phyloP scores from a whole-genome alignment of 2,113 vertebrate genomes.

The Alligator sinensis region DNA sequence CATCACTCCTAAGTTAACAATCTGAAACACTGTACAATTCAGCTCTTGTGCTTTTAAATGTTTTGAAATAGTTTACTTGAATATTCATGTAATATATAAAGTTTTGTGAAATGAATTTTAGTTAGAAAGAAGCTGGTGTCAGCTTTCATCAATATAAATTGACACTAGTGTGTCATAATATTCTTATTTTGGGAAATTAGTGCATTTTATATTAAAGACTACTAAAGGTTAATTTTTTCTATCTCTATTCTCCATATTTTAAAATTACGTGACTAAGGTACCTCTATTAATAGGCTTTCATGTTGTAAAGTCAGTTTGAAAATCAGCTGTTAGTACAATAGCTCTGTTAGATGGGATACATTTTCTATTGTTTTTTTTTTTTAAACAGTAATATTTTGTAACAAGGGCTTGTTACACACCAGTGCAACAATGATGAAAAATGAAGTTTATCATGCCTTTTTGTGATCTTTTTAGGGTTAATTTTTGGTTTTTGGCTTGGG shows the following conservation, averaged over 20 bases:
- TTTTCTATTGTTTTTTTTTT: conserved; percentile 67
- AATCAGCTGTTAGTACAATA: conserved; percentile 70
- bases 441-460: conserved; percentile 59
- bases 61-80: conserved; percentile 78
- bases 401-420: conserved; percentile 75
- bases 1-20: conserved; percentile 62
- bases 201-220: conserved; percentile 78
- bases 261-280: conserved; percentile 67
- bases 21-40: conserved; percentile 73
- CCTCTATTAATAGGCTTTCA: conserved; percentile 72
- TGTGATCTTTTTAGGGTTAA: conserved; percentile 53
- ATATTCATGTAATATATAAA: conserved; percentile 78
- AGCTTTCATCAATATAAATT: conserved; percentile 70
- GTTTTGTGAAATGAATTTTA: conserved; percentile 74
- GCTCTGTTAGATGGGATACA: conserved; percentile 72
- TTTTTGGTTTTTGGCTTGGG: conserved; percentile 66
- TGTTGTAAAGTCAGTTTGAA: conserved; percentile 67
- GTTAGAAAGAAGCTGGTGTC: conserved; percentile 69
- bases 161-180: conserved; percentile 70
- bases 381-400: conserved; percentile 69
- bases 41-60: conserved; percentile 58
- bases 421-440: conserved; percentile 66
- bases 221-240: conserved; percentile 73
- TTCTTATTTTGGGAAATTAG: conserved; percentile 74
- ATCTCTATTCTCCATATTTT: conserved; percentile 67